Conservation (phyloP, 1,140 invertebrate species). For the Armadillidium nasatum region DNA sequence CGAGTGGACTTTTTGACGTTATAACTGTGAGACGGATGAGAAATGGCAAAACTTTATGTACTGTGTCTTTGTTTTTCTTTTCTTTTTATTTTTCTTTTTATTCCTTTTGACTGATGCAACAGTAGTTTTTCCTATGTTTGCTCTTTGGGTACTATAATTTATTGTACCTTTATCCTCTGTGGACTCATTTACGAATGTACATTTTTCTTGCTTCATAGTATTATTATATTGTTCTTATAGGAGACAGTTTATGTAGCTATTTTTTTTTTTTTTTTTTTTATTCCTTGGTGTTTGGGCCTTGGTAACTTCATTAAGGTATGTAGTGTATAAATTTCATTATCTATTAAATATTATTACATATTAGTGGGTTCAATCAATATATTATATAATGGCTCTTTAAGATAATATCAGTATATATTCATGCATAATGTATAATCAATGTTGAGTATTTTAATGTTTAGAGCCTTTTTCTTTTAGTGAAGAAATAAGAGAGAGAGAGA, state of each 20-base stretch:
- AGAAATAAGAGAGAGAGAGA: neutral
- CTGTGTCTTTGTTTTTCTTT: no score
- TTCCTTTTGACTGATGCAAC: neutral
- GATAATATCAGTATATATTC: neutral
- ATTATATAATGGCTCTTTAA: neutral
- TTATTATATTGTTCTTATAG: neutral
- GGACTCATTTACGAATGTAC: neutral
- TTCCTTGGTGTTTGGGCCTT: constrained; percentile 6
- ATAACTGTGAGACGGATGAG: no score
- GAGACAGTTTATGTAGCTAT: neutral
- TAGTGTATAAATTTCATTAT: neutral
- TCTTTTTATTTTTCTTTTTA: neutral
- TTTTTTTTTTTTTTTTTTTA: neutral
- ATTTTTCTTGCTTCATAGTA: no score
- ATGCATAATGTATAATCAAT: neutral
- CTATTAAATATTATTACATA: neutral
- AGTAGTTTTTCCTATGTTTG: neutral
- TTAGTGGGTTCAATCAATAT: neutral
- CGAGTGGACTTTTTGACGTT: no score
- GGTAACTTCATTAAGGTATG: neutral
- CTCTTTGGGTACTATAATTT: neutral
- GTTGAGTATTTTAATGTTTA: neutral
- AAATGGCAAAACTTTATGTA: no score
- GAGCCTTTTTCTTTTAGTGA: neutral
- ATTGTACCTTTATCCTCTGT: neutral